Evolutionary conservation across 2,113 vertebrate species (phyloP), one percentile per base, ranked within the genome.

Genomic region (Cyphomyrus plagiostoma): DNA sequence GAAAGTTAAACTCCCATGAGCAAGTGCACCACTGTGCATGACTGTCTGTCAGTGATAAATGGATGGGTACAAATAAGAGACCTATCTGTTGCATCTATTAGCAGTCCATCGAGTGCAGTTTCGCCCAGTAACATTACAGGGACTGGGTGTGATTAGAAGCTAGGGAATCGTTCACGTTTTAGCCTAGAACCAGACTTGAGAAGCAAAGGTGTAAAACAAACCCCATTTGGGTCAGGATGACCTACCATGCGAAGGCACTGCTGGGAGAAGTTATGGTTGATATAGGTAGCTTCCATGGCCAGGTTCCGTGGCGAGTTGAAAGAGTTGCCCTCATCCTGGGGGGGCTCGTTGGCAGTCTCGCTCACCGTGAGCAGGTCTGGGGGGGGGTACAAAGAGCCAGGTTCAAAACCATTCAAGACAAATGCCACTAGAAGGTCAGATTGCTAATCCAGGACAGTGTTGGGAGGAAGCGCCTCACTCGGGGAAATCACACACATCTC

Each of bases 321-420:
- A 91, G 98, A 99, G 92, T 97, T 99, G 49, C 98, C 98, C 88
- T 99, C 98, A 10, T 99, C 98, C 91, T 99, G 98, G 0, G 98
- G 98, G 0, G 98, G 98, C 90, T 99, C 98, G 0, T 99, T 99
- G 91, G 98, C 98, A 0, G 98, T 99, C 95, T 99, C 98, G 1
- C 98, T 99, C 93, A 99, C 98, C 0, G 98, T 99, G 74, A 99
- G 94, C 83, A 99, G 94, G 92, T 99, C 98, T 99, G 93, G 15
- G 49, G 11, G 49, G 1, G 58, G 23, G 58, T 30, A 70, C 0
- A 70, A 11, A 30, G 10, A 70, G 62, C n/a, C 62, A 11, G 5
- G 62, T 13, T 30, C 58, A 66, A 66, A 11, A n/a, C 23, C 58
- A 66, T 66, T 66, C 9, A 26, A 9, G 23, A 1, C 58, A n/a